phyloP scores from a whole-genome alignment of 2,113 vertebrate genomes.

The Gobius niger region DNA sequence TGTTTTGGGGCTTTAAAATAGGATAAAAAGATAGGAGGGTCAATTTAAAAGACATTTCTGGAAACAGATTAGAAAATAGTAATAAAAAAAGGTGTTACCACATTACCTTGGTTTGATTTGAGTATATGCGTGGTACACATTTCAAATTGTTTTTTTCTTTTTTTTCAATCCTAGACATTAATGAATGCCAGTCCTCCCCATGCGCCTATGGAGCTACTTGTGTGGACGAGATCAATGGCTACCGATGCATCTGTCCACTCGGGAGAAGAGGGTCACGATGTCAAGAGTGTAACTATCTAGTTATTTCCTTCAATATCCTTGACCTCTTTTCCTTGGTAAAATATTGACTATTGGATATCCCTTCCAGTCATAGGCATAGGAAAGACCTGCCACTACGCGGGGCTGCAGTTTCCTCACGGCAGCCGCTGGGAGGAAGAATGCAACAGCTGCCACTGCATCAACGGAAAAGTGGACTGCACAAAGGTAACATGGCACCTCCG shows the following conservation, averaged over 20 bases:
- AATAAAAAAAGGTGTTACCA: not conserved
- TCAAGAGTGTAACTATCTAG: slow-evolving; percentile 85
- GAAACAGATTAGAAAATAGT: no score
- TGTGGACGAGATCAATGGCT: slow-evolving; percentile 94
- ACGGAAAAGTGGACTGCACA: slow-evolving; percentile 87
- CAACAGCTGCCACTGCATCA: slow-evolving; percentile 88
- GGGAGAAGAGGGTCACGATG: slow-evolving; percentile 86
- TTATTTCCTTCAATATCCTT: not conserved
- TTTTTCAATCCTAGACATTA: slow-evolving; percentile 82
- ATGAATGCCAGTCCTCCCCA: slow-evolving; percentile 95
- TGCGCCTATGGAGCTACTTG: slow-evolving; percentile 94
- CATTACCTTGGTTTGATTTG: not conserved
- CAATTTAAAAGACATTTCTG: no score
- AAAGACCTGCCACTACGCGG: slow-evolving; percentile 85
- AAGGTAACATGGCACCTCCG: slow-evolving; percentile 76
- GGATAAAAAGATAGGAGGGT: not conserved
- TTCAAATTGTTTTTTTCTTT: not conserved
- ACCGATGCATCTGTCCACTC: slow-evolving; percentile 87
- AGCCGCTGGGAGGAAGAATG: slow-evolving; percentile 93
- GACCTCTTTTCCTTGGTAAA: not conserved
- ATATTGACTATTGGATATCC: not conserved
- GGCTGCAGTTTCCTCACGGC: slow-evolving; percentile 86
- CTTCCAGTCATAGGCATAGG: slow-evolving; percentile 84
- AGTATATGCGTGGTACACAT: not conserved
- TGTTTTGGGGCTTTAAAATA: not conserved